Percentiles rank a stretch among this genome's conserved stretches.
phyloP scores from a whole-genome alignment of 2,113 vertebrate genomes.

The Pedionomus torquatus region DNA sequence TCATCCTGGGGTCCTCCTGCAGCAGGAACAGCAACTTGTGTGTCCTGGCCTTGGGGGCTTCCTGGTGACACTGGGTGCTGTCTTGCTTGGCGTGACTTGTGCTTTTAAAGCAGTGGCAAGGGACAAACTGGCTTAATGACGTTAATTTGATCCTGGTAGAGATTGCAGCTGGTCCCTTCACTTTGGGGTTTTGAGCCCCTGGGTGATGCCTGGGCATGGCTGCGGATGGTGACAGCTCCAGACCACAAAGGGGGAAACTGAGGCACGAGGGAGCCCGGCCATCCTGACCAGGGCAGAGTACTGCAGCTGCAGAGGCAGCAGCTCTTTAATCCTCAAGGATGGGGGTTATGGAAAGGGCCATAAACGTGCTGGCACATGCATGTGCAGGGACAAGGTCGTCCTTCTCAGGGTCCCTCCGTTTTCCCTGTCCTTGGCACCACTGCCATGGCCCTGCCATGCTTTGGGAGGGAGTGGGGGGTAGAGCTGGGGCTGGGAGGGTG shows the following conservation, averaged over 20 bases:
- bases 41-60: background rate
- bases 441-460: background rate
- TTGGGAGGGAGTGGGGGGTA: background rate
- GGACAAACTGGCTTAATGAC: background rate
- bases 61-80: background rate
- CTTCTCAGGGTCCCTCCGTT: fast-evolving
- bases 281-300: background rate
- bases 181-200: background rate
- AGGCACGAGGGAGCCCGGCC: background rate
- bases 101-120: background rate
- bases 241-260: background rate
- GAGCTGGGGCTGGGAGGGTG: fast-evolving
- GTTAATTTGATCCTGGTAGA: background rate
- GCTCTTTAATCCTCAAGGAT: background rate
- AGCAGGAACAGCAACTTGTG: background rate
- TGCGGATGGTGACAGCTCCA: background rate
- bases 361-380: fast-evolving
- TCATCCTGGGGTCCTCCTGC: fast-evolving
- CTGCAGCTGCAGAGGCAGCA: background rate
- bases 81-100: background rate
- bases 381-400: background rate
- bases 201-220: fast-evolving
- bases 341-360: background rate
- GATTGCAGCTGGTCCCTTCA: fast-evolving
- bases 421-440: background rate